phyloP scores from a whole-genome alignment of 2,888 invertebrate genomes.

The Sesamia inferens region DNA sequence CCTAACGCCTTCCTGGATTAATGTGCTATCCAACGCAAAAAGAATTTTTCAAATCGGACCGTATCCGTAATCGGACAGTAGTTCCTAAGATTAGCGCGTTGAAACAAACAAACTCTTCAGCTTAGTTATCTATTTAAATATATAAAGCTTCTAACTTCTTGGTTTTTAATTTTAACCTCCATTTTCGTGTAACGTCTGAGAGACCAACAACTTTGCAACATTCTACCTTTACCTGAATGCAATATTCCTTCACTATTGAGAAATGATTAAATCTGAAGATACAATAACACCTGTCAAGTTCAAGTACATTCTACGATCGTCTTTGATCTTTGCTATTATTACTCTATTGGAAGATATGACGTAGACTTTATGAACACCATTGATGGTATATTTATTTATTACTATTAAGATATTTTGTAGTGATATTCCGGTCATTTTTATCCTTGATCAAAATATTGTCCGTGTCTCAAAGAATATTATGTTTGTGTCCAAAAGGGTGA shows the following conservation, averaged over 20 bases:
- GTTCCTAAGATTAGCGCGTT: too few relatives aligned
- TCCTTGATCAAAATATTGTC: background rate
- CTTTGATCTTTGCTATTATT: constrained; percentile 48
- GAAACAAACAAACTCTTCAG: too few relatives aligned
- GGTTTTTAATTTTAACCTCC: background rate
- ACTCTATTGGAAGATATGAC: constrained; percentile 13
- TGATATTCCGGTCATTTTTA: background rate
- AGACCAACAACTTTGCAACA: constrained; percentile 1
- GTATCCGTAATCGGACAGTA: too few relatives aligned
- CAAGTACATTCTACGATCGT: background rate
- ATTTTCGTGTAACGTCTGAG: background rate
- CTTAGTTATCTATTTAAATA: too few relatives aligned
- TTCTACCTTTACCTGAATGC: constrained; percentile 25
- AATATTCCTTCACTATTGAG: constrained; percentile 37
- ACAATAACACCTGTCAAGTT: constrained; percentile 32
- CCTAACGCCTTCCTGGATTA: too few relatives aligned
- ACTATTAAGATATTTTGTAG: background rate
- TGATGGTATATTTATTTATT: background rate
- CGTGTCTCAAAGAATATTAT: background rate
- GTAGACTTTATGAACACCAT: constrained; percentile 3
- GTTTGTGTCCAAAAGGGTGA: background rate
- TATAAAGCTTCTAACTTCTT: background rate
- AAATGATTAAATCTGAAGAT: constrained; percentile 49
- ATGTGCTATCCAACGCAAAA: too few relatives aligned
- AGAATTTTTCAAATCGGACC: too few relatives aligned